Percentiles rank a stretch among this genome's conserved stretches.
These are phyloP conservation scores for Campoletis sonorensis DNA, from an alignment of 1,140 invertebrate genomes.

Conservation along the genomic window DNA sequence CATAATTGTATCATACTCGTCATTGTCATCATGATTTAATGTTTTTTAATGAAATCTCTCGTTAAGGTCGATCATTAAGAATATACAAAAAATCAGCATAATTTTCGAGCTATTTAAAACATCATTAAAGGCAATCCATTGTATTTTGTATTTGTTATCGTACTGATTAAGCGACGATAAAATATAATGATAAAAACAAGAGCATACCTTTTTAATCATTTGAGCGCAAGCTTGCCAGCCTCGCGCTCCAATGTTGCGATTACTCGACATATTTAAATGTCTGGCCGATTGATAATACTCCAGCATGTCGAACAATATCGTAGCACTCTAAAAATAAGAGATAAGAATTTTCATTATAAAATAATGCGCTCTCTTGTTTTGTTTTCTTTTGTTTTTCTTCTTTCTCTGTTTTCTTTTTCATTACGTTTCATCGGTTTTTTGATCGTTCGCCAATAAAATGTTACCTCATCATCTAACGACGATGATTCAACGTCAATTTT, in stretches of 20 bases:
- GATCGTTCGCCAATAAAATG: not conserved
- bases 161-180: too few species aligned
- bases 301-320: constrained; percentile 92
- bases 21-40: too few species aligned
- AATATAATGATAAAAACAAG: too few species aligned
- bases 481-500: constrained; percentile 83
- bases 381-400: not conserved
- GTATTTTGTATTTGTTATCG: too few species aligned
- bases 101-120: not conserved
- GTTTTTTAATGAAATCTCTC: too few species aligned
- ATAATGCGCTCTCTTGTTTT: not conserved
- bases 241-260: constrained; percentile 83
- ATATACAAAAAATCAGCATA: not conserved
- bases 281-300: constrained; percentile 92
- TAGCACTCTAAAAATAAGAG: constrained; percentile 69
- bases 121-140: too few species aligned
- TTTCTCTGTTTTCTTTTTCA: not conserved
- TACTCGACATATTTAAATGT: constrained; percentile 87
- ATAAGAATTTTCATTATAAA: constrained; percentile 42
- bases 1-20: too few species aligned
- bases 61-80: too few species aligned
- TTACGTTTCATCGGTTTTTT: not conserved
- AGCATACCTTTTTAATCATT: constrained; percentile 86
- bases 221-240: constrained; percentile 89
- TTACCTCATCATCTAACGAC: constrained; percentile 84